Evolutionary conservation across 2,888 invertebrate species (phyloP).

Genomic region (Pterobdella sp.): DNA sequence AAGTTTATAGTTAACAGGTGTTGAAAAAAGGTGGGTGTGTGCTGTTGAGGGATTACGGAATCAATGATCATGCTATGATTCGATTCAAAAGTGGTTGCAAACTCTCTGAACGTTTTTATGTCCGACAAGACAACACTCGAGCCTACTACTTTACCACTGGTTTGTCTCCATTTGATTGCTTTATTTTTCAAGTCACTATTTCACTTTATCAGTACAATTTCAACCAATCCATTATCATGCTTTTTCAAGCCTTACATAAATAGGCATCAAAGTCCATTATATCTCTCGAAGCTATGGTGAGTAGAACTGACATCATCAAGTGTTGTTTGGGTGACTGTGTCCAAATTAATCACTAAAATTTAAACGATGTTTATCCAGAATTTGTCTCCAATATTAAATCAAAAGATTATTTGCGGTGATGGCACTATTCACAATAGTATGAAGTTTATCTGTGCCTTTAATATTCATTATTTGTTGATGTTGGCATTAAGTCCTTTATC

Average conservation of each 20-base stretch:
- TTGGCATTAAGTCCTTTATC: too few relatives aligned
- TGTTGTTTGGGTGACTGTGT: neutral
- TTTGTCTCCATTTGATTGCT: neutral
- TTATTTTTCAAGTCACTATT: too few relatives aligned
- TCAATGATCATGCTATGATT: constrained; percentile 90
- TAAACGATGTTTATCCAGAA: neutral
- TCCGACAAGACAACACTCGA: constrained; percentile 92
- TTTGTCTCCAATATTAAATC: constrained; percentile 32
- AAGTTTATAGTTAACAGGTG: constrained; percentile 43
- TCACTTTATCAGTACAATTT: too few relatives aligned
- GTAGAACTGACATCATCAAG: neutral
- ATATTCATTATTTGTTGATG: too few relatives aligned
- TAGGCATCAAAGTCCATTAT: too few relatives aligned
- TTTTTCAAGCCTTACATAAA: too few relatives aligned
- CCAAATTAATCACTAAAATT: neutral
- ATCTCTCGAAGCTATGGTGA: too few relatives aligned
- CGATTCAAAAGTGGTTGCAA: constrained; percentile 87
- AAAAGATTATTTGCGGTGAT: too few relatives aligned
- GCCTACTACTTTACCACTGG: constrained; percentile 53
- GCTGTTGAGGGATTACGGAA: constrained; percentile 83
- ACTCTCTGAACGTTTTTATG: constrained; percentile 82
- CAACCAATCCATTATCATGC: too few relatives aligned
- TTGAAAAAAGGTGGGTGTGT: constrained; percentile 65
- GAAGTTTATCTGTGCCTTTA: too few relatives aligned
- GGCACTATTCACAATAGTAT: too few relatives aligned